Percentiles rank a stretch among this genome's conserved stretches.
Evolutionary conservation across 53 echinoderm and acorn worm species (phyloP).

Genomic region (Patiria pectinifera): DNA sequence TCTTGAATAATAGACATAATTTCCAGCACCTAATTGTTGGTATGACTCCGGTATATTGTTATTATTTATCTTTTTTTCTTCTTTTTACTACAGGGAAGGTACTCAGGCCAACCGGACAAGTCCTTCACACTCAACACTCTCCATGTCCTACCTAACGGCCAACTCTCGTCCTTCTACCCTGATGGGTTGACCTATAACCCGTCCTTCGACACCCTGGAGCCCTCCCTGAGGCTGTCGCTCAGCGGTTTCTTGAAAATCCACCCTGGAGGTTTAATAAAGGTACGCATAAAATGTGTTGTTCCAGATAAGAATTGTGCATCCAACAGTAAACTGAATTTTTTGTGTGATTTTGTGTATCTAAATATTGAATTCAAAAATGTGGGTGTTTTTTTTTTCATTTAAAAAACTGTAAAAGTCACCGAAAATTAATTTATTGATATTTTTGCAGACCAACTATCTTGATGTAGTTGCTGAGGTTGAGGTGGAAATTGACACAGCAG

Average conservation of each 20-base stretch:
- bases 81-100: constrained; percentile 61
- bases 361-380: no score
- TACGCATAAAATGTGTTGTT: constrained; percentile 5
- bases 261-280: constrained; percentile 84
- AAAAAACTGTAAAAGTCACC: no score
- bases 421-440: background rate
- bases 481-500: constrained; percentile 85
- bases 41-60: no score
- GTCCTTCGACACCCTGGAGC: constrained; percentile 46
- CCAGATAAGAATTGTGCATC: no score
- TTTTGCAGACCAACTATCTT: constrained; percentile 79
- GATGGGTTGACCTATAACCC: constrained; percentile 31
- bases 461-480: constrained; percentile 68
- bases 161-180: constrained; percentile 68
- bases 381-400: no score
- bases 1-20: no score
- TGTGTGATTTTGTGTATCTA: no score
- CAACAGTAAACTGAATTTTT: no score
- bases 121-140: constrained; percentile 66
- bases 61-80: background rate
- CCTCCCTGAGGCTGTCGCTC: constrained; percentile 79
- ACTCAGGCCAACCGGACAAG: constrained; percentile 56
- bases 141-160: constrained; percentile 74
- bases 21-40: no score
- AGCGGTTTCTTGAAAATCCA: constrained; percentile 72